These are phyloP conservation scores for Eudorcas thomsonii DNA, from an alignment of 2,113 vertebrate species.

Conservation along the genomic window DNA sequence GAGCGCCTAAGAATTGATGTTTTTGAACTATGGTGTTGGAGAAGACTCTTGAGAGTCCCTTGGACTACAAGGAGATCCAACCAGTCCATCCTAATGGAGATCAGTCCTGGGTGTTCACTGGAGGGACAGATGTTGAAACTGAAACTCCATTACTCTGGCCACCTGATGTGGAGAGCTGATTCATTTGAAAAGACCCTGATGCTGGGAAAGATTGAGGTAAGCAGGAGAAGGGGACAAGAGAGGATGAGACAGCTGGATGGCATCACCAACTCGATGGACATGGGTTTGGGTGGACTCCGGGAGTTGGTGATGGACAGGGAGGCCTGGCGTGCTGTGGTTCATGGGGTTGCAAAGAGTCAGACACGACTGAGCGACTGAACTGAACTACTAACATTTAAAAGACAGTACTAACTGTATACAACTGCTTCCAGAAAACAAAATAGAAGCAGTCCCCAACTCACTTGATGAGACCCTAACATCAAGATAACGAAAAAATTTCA, in stretches of 20 bases:
- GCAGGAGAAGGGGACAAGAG: neutral
- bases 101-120: neutral
- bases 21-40: neutral
- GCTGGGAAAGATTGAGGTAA: neutral
- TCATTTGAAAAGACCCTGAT: neutral
- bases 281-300: neutral
- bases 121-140: neutral
- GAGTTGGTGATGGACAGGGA: neutral
- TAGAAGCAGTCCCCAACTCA: neutral
- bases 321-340: fast-evolving
- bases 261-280: neutral
- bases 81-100: neutral
- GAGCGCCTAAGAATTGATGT: neutral
- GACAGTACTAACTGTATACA: neutral
- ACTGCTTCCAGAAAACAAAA: neutral
- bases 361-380: neutral
- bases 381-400: neutral
- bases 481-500: neutral
- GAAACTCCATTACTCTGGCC: neutral
- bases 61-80: neutral
- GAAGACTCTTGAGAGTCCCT: neutral
- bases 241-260: neutral
- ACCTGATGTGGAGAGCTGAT: neutral
- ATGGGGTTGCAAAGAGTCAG: neutral
- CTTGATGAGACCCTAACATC: neutral